A percentile compares a stretch with the other conserved stretches of the same genome.
Evolutionary conservation across 2,113 vertebrate genomes (phyloP).

Genomic region (Pogona vitticeps): DNA sequence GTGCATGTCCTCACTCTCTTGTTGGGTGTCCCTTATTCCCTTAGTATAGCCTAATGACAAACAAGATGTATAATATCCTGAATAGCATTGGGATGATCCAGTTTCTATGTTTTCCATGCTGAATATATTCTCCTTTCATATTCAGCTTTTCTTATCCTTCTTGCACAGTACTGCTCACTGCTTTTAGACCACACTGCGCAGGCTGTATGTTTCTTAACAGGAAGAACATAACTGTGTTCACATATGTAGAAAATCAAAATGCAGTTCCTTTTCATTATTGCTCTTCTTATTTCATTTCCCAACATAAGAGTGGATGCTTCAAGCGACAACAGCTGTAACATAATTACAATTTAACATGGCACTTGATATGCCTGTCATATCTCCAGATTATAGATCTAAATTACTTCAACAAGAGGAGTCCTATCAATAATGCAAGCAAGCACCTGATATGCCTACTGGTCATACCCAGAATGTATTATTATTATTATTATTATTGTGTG

Average conservation of each 20-base stretch:
- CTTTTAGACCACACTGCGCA: slow-evolving; percentile 45
- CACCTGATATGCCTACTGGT: slow-evolving; percentile 35
- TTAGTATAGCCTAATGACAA: neutral
- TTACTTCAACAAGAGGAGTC: slow-evolving; percentile 65
- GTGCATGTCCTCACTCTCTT: neutral
- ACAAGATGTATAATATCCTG: neutral
- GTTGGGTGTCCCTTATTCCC: neutral
- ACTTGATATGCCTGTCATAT: slow-evolving; percentile 52
- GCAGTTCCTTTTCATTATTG: slow-evolving; percentile 57
- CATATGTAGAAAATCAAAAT: slow-evolving; percentile 50
- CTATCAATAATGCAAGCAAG: slow-evolving; percentile 57
- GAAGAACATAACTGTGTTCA: slow-evolving; percentile 43
- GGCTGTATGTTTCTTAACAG: slow-evolving; percentile 15
- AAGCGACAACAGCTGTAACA: slow-evolving; percentile 42
- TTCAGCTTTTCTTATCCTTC: neutral
- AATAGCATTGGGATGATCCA: neutral
- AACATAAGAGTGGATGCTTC: slow-evolving; percentile 56
- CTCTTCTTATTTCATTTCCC: slow-evolving; percentile 51
- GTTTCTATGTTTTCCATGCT: neutral
- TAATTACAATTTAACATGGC: slow-evolving; percentile 62
- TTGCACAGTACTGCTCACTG: no score
- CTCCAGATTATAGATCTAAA: slow-evolving; percentile 70
- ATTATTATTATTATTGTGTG: no score
- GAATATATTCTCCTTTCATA: no score
- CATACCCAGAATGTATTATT: neutral